Conservation (phyloP, 1,140 invertebrate genomes). For the Tetraneura akinire region DNA sequence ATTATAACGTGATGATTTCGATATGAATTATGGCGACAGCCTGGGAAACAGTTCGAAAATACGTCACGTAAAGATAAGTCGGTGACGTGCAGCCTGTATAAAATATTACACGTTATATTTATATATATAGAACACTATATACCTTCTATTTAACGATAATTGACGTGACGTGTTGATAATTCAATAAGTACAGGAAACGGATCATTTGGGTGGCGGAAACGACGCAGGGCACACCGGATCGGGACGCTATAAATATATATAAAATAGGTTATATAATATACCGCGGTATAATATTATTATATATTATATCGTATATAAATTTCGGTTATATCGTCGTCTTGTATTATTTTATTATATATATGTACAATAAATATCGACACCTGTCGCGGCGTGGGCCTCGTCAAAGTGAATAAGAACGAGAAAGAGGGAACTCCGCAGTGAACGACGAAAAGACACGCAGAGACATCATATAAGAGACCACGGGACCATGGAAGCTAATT, state of each 20-base stretch:
- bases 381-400: conserved; percentile 11
- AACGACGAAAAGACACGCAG: too few species aligned
- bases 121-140: not conserved
- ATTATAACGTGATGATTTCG: too few species aligned
- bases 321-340: not conserved
- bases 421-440: too few species aligned
- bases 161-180: conserved; percentile 46
- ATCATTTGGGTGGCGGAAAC: conserved; percentile 38
- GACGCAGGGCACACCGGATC: not conserved
- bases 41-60: conserved; percentile 22
- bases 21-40: not conserved
- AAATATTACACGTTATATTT: not conserved
- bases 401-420: not conserved
- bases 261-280: not conserved
- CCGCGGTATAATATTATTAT: not conserved
- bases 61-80: not conserved
- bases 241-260: not conserved
- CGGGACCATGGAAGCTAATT: conserved; percentile 37
- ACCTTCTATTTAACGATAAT: not conserved
- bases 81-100: not conserved
- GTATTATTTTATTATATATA: not conserved
- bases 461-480: too few species aligned
- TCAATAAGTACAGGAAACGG: conserved; percentile 45
- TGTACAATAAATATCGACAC: conserved; percentile 2
- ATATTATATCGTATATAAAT: too few species aligned